Evolutionary conservation across 2,888 invertebrate genomes (phyloP).

Genomic region (Tridacna crocea): DNA sequence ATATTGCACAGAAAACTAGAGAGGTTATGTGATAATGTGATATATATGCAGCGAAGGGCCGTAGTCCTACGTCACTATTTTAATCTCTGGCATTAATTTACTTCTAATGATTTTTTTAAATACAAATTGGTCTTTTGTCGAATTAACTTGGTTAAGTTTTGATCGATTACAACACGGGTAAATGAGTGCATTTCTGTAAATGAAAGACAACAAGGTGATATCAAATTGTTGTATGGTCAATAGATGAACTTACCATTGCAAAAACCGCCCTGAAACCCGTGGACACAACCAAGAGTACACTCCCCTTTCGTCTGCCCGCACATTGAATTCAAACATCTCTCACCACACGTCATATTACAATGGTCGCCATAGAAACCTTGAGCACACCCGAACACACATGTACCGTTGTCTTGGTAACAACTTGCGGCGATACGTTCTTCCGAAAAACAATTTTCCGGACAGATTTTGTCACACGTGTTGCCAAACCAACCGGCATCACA

Average conservation of each 20-base stretch:
- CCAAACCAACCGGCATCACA: constrained; percentile 58
- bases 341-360: constrained; percentile 52
- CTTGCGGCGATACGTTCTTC: background rate
- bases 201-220: background rate
- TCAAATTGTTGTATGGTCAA: background rate
- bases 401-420: constrained; percentile 44
- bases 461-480: constrained; percentile 36
- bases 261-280: constrained; percentile 38
- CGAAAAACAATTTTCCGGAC: constrained; percentile 48
- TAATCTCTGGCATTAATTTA: too few species aligned
- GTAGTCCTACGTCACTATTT: too few species aligned
- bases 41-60: too few species aligned
- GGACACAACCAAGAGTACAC: constrained; percentile 47
- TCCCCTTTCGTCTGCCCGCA: constrained; percentile 44
- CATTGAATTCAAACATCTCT: constrained; percentile 35
- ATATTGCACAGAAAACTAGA: too few species aligned
- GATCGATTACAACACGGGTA: too few species aligned
- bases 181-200: too few species aligned
- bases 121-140: too few species aligned
- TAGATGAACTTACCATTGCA: constrained; percentile 30
- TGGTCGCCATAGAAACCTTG: constrained; percentile 49
- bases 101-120: too few species aligned
- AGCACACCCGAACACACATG: constrained; percentile 45
- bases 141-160: too few species aligned
- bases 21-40: too few species aligned